phyloP scores from a whole-genome alignment of 2,113 vertebrate species.

The Elgaria multicarinata region DNA sequence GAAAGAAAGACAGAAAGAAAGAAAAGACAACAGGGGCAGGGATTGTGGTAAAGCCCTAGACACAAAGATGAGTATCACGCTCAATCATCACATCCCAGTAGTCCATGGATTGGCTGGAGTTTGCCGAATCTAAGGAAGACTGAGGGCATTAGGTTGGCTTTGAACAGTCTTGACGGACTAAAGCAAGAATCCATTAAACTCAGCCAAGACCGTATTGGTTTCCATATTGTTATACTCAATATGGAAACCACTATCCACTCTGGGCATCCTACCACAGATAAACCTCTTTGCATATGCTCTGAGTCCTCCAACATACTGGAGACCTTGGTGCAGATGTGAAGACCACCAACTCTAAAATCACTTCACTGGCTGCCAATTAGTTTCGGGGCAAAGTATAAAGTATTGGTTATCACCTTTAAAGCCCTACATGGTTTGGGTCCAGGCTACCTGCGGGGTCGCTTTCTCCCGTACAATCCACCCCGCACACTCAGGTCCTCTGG shows the following conservation, averaged over 20 bases:
- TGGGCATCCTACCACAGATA: background rate
- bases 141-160: background rate
- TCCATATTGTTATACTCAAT: too few species aligned
- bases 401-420: too few species aligned
- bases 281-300: too few species aligned
- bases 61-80: background rate
- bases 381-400: too few species aligned
- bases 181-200: background rate
- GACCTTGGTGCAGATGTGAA: background rate
- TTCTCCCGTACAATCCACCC: too few species aligned
- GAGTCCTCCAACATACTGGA: background rate
- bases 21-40: conserved; percentile 19
- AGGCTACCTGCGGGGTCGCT: too few species aligned
- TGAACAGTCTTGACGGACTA: background rate
- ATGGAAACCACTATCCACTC: background rate
- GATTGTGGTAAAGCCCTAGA: background rate
- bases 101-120: accelerated
- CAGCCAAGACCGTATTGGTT: too few species aligned
- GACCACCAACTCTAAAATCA: too few species aligned
- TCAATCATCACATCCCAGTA: background rate
- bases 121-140: background rate
- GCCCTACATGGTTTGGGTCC: too few species aligned
- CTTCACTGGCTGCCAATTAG: too few species aligned
- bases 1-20: background rate
- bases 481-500: too few species aligned